Evolutionary conservation across 1,140 invertebrate genomes (phyloP), one percentile per base, ranked within the genome.

Genomic region (Coptotermes formosanus): DNA sequence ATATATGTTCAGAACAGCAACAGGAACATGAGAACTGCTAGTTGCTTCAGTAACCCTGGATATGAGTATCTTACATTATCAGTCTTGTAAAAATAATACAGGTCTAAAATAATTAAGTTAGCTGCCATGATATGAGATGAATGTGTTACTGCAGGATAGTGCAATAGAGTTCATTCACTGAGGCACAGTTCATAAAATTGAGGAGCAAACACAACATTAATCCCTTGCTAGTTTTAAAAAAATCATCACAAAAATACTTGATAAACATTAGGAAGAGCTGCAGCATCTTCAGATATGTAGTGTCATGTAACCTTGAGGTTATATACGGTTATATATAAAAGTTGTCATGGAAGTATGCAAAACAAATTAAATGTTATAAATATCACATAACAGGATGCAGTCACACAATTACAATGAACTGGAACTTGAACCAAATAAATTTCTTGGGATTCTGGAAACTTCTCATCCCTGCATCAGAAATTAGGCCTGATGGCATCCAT

Each of bases 1-100:
- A n/a, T 69, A 21, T 69, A 69, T 25, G 14, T 69, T 69, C 25
- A 69, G 25, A 69, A 69, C n/a, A 69, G 64, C 64, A 69, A 69
- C 64, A 69, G 64, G n/a, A 69, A 69, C 64, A 64, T 16, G 7
- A 69, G n/a, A 69, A 69, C 64, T 69, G 64, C 64, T n/a, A n/a
- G 64, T 69, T n/a, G 25, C 64, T 69, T 55, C 25, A 69, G 7
- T 64, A 69, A 69, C 64, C 64, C 64, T 69, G 64, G 25, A 69
- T 69, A 69, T 69, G 64, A 69, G 14, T 69, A 69, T 69, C 64
- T 69, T 69, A 69, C 64, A 69, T n/a, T 69, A 69, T 69, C 64
- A 69, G 64, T 69, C 64, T 69, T 69, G 64, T 69, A 69, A 30
- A 69, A 69, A 69, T 69, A 69, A 69, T 69, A 69, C 3, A 64